These are phyloP conservation scores for Cantharis rufa DNA, from an alignment of 2,888 invertebrate species.

Conservation along the genomic window DNA sequence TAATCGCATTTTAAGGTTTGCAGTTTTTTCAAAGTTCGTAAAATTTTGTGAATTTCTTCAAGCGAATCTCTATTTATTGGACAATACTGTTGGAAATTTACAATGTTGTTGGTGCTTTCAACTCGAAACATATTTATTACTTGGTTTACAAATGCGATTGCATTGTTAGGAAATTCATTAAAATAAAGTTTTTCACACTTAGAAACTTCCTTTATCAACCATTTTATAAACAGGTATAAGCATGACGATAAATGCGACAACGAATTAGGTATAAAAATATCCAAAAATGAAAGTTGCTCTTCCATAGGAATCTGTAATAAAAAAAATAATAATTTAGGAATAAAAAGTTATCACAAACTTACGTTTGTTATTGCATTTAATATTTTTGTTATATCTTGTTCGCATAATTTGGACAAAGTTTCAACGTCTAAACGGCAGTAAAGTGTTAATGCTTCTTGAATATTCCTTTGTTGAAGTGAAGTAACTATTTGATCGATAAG, in stretches of 20 bases:
- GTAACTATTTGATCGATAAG: slow-evolving; percentile 52
- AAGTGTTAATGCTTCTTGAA: slow-evolving; percentile 47
- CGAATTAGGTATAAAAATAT: slow-evolving; percentile 43
- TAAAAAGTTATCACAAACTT: slow-evolving; percentile 22
- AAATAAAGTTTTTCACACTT: slow-evolving; percentile 38
- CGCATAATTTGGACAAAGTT: slow-evolving; percentile 33
- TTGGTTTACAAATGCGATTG: slow-evolving; percentile 33
- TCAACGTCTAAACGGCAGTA: slow-evolving; percentile 40
- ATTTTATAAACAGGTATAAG: slow-evolving; percentile 41
- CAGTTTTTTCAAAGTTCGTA: slow-evolving; percentile 32
- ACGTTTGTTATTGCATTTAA: slow-evolving; percentile 40
- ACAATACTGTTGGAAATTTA: slow-evolving; percentile 20
- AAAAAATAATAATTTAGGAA: neutral
- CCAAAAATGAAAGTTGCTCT: slow-evolving; percentile 38
- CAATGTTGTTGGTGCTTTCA: slow-evolving; percentile 15
- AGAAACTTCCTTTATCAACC: slow-evolving; percentile 42
- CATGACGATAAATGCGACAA: slow-evolving; percentile 40
- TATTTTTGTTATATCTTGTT: slow-evolving; percentile 38
- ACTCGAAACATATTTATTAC: slow-evolving; percentile 43
- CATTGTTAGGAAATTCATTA: slow-evolving; percentile 49
- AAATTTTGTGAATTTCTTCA: slow-evolving; percentile 12
- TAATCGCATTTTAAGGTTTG: slow-evolving; percentile 40
- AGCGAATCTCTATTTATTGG: slow-evolving; percentile 8
- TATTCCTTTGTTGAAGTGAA: slow-evolving; percentile 47
- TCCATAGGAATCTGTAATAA: slow-evolving; percentile 39